phyloP scores from a whole-genome alignment of 2,113 vertebrate genomes.

The Symphodus melops region DNA sequence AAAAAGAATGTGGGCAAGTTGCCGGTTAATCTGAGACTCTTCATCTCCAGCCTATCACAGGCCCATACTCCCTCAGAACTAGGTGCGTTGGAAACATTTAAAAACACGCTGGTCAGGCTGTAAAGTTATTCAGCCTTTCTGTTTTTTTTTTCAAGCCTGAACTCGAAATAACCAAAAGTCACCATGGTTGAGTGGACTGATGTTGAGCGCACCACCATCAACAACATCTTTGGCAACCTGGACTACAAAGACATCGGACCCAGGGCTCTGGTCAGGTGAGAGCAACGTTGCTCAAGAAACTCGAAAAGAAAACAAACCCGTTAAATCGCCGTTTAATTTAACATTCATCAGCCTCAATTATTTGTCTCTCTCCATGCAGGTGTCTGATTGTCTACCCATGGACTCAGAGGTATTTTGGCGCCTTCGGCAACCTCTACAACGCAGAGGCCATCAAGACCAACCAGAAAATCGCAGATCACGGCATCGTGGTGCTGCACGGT shows the following conservation, averaged over 20 bases:
- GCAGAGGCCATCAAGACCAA: slow-evolving; percentile 81
- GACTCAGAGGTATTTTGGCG: slow-evolving; percentile 82
- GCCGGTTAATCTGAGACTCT: not conserved
- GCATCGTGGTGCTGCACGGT: slow-evolving; percentile 85
- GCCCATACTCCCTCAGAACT: slow-evolving; percentile 10
- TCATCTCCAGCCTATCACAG: slow-evolving; percentile 24
- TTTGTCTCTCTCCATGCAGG: slow-evolving; percentile 36
- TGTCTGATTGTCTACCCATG: slow-evolving; percentile 88
- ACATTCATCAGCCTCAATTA: no score
- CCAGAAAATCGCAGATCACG: slow-evolving; percentile 82
- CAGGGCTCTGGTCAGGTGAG: slow-evolving; percentile 77
- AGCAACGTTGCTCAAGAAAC: not conserved
- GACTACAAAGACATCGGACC: slow-evolving; percentile 74
- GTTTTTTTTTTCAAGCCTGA: slow-evolving; percentile 49
- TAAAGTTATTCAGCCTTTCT: slow-evolving; percentile 42
- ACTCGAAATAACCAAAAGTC: slow-evolving; percentile 30
- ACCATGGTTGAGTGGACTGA: slow-evolving; percentile 82
- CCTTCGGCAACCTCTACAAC: slow-evolving; percentile 87
- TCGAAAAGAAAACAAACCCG: no score
- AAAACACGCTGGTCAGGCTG: slow-evolving; percentile 19
- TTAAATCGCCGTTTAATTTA: not conserved
- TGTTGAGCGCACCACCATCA: slow-evolving; percentile 70
- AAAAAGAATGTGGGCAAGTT: not conserved
- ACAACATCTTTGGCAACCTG: slow-evolving; percentile 66
- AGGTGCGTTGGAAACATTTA: slow-evolving; percentile 34